These are phyloP conservation scores for Uropsilus gracilis DNA, from an alignment of 2,113 vertebrate species.

Conservation along the genomic window DNA sequence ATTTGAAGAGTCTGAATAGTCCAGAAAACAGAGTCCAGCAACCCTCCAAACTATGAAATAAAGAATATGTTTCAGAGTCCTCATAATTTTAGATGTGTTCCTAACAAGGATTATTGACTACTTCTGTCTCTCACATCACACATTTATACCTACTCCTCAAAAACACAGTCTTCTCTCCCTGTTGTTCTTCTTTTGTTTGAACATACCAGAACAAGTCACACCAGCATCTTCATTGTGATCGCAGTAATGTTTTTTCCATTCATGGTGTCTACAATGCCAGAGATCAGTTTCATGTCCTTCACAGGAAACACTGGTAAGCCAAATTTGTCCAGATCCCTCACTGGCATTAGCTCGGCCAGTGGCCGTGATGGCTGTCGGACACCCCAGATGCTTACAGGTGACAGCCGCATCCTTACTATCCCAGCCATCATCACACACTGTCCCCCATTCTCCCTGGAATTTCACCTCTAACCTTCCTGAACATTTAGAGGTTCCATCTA, in stretches of 20 bases:
- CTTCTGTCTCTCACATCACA: background rate
- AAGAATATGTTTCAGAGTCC: background rate
- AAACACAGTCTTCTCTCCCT: background rate
- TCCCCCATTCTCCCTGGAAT: constrained; percentile 73
- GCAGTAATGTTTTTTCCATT: constrained; percentile 74
- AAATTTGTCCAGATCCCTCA: constrained; percentile 68
- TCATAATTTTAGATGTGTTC: background rate
- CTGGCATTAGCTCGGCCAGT: constrained; percentile 61
- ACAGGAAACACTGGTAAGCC: constrained; percentile 69
- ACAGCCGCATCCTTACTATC: constrained; percentile 50
- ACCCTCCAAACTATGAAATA: background rate
- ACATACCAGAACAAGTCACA: constrained; percentile 77
- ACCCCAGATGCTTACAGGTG: constrained; percentile 57
- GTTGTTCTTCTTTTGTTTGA: constrained; percentile 1
- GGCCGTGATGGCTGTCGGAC: background rate
- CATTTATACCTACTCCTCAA: too few relatives aligned
- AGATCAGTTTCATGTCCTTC: constrained; percentile 62
- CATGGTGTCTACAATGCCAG: constrained; percentile 49
- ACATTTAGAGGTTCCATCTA: constrained; percentile 48
- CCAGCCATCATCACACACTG: constrained; percentile 67
- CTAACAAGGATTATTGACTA: background rate
- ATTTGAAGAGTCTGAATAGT: background rate
- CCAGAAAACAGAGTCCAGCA: background rate
- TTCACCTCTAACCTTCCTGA: constrained; percentile 74
- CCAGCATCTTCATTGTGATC: constrained; percentile 73